A percentile compares a stretch with the other conserved stretches of the same genome.
Conservation (phyloP, 2,113 vertebrate genomes). For the Ginglymostoma cirratum region DNA sequence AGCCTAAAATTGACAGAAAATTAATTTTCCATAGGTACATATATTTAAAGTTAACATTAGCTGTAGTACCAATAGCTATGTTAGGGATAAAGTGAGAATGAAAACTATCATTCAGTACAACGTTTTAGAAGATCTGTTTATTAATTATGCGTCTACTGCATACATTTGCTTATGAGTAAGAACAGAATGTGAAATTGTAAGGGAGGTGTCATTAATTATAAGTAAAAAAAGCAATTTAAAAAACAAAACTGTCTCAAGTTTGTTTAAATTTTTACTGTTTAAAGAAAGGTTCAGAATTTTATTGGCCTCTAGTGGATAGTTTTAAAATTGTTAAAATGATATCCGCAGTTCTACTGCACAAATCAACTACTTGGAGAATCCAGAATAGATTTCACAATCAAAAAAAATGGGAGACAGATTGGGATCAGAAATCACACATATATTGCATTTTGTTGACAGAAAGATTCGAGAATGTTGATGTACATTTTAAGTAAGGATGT, state of each 20-base stretch:
- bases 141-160: not conserved
- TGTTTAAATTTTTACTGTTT: constrained; percentile 15
- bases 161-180: not conserved
- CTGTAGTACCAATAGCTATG: not conserved
- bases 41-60: not conserved
- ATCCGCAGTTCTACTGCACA: not conserved
- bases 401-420: not conserved
- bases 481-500: not conserved
- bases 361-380: not conserved
- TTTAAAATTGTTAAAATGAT: constrained; percentile 2
- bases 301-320: not conserved
- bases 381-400: not conserved
- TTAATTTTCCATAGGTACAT: not conserved
- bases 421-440: not conserved
- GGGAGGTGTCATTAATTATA: not conserved
- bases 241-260: not conserved
- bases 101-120: not conserved
- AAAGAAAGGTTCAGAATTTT: not conserved
- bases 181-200: not conserved
- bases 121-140: not conserved
- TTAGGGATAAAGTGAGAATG: not conserved
- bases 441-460: not conserved
- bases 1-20: not conserved
- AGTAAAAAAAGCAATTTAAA: not conserved
- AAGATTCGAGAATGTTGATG: not conserved